These are phyloP conservation scores for Fissipunctia ypsillon DNA, from an alignment of 2,888 invertebrate genomes.

Conservation along the genomic window DNA sequence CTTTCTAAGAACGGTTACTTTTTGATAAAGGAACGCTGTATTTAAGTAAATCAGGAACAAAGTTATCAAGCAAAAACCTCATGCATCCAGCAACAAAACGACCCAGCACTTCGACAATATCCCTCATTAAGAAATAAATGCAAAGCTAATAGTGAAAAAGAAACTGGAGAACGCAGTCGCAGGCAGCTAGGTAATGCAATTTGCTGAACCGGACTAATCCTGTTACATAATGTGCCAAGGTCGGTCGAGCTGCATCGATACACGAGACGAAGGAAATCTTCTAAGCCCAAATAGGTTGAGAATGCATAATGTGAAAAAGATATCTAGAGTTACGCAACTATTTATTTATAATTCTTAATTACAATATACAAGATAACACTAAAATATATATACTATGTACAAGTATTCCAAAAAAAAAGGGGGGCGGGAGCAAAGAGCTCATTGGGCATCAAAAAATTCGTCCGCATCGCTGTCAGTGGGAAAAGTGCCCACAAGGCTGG, in stretches of 20 bases:
- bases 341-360: too few species aligned
- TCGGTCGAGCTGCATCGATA: conserved; percentile 19
- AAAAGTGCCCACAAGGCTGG: too few species aligned
- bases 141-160: conserved; percentile 23
- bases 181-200: conserved; percentile 52
- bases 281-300: conserved; percentile 1
- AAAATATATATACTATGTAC: too few species aligned
- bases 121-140: conserved; percentile 5
- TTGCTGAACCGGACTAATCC: conserved; percentile 56
- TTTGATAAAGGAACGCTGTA: not conserved
- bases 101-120: not conserved
- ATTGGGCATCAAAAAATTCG: too few species aligned
- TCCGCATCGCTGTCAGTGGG: too few species aligned
- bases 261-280: conserved; percentile 23
- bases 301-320: conserved; percentile 4
- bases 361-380: too few species aligned
- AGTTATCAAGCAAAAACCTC: not conserved
- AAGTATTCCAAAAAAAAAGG: too few species aligned
- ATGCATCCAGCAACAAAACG: not conserved
- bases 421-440: too few species aligned
- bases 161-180: conserved; percentile 17
- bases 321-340: too few species aligned
- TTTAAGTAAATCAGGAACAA: not conserved
- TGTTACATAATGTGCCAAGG: conserved; percentile 56
- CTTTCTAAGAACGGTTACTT: not conserved